Conservation (phyloP, 2,888 invertebrate species). For the Hydrotaea cyrtoneurina region DNA sequence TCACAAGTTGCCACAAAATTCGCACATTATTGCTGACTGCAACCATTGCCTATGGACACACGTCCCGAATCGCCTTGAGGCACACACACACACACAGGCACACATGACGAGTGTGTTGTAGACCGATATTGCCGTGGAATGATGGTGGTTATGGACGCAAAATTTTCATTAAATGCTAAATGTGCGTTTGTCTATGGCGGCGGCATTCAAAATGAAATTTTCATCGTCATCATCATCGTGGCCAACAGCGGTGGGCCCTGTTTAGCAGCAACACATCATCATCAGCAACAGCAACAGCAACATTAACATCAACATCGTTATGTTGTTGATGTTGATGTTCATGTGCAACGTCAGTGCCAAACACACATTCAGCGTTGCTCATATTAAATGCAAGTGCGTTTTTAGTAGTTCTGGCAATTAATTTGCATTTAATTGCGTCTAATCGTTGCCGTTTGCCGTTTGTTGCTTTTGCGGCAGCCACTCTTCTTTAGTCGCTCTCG, state of each 20-base stretch:
- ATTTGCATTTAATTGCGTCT: slow-evolving; percentile 70
- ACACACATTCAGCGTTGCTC: slow-evolving; percentile 28
- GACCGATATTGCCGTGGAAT: not conserved
- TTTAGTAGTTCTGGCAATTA: slow-evolving; percentile 67
- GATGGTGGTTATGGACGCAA: not conserved
- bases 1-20: slow-evolving; percentile 64
- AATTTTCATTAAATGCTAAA: slow-evolving; percentile 40
- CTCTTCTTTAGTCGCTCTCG: slow-evolving; percentile 31
- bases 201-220: slow-evolving; percentile 41
- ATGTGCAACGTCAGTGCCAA: slow-evolving; percentile 27
- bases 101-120: not conserved
- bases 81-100: not conserved
- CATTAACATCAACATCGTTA: slow-evolving; percentile 52
- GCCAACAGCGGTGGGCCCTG: not conserved
- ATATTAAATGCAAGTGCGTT: slow-evolving; percentile 54
- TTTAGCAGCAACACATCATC: slow-evolving; percentile 44
- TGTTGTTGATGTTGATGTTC: slow-evolving; percentile 49
- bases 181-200: not conserved
- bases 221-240: slow-evolving; percentile 41
- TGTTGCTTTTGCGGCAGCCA: slow-evolving; percentile 16
- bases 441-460: slow-evolving; percentile 61
- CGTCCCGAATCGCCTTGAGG: not conserved
- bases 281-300: slow-evolving; percentile 42
- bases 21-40: slow-evolving; percentile 41
- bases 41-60: not conserved